Evolutionary conservation across 2,113 vertebrate genomes (phyloP).

Genomic region (Sisor rabdophorus): DNA sequence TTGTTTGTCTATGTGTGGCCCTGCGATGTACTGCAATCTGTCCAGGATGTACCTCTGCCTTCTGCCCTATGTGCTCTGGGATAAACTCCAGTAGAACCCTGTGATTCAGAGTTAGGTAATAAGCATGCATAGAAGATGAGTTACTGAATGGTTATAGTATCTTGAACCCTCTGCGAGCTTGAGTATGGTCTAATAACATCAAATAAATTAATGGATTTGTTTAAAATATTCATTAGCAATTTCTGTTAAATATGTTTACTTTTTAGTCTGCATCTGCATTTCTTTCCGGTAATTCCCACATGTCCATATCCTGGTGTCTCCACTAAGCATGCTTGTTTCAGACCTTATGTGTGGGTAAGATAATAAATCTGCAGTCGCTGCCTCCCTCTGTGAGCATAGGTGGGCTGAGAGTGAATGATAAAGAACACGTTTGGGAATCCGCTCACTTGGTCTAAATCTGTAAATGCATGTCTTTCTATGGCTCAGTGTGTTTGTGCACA

Average conservation of each 20-base stretch:
- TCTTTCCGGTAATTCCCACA: conserved; percentile 1
- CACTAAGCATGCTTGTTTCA: conserved; percentile 17
- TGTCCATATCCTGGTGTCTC: neutral
- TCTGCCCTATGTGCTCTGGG: too few species aligned
- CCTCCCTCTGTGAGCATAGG: conserved; percentile 28
- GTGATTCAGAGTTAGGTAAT: too few species aligned
- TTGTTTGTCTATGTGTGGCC: too few species aligned
- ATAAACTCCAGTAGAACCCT: too few species aligned
- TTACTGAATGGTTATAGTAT: too few species aligned
- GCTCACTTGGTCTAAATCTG: neutral
- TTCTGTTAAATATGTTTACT: neutral
- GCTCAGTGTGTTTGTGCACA: too few species aligned
- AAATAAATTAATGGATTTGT: neutral
- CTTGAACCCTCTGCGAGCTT: neutral
- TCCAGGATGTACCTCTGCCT: too few species aligned
- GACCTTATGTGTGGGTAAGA: conserved; percentile 41
- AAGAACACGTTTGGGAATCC: neutral
- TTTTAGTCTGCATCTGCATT: conserved; percentile 4
- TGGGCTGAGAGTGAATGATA: conserved; percentile 28
- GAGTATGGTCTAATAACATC: neutral
- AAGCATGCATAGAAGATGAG: too few species aligned
- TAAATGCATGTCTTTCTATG: too few species aligned
- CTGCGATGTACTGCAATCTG: too few species aligned
- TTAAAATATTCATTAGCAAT: neutral
- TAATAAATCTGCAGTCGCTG: conserved; percentile 8